phyloP scores from a whole-genome alignment of 2,797 vertebrate species.

The Sphenopsis melanotis region DNA sequence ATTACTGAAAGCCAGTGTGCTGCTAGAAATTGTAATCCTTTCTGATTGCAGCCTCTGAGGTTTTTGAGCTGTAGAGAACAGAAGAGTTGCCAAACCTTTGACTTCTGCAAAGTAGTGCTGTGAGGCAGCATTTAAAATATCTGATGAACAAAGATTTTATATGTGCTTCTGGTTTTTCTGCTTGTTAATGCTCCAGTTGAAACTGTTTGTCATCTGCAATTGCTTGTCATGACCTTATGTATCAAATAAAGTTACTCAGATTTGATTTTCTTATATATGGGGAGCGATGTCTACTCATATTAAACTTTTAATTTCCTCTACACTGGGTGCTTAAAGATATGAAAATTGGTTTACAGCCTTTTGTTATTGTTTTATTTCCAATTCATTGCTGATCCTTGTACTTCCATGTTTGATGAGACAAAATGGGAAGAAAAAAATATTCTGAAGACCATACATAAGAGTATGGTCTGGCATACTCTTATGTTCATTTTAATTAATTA shows the following conservation, averaged over 20 bases:
- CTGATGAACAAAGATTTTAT: neutral
- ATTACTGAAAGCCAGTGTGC: neutral
- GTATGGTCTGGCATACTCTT: neutral
- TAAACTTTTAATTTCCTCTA: neutral
- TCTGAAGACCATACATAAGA: too few species aligned
- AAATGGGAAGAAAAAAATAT: neutral
- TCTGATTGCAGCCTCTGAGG: neutral
- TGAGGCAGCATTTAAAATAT: neutral
- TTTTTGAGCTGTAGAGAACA: neutral
- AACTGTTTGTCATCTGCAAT: neutral
- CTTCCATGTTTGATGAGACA: neutral
- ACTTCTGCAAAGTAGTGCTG: neutral
- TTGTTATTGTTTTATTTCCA: neutral
- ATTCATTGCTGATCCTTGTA: neutral
- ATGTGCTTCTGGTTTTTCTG: accelerated
- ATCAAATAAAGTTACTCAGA: neutral
- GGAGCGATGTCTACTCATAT: neutral
- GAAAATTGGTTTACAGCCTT: neutral
- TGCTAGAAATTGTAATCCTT: neutral
- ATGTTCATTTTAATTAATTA: neutral
- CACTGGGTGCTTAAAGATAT: neutral
- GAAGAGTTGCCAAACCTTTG: neutral
- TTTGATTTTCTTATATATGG: neutral
- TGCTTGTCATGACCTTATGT: neutral
- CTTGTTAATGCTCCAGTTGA: neutral